phyloP scores from a whole-genome alignment of 2,113 vertebrate species.

The Pleuronectes platessa region DNA sequence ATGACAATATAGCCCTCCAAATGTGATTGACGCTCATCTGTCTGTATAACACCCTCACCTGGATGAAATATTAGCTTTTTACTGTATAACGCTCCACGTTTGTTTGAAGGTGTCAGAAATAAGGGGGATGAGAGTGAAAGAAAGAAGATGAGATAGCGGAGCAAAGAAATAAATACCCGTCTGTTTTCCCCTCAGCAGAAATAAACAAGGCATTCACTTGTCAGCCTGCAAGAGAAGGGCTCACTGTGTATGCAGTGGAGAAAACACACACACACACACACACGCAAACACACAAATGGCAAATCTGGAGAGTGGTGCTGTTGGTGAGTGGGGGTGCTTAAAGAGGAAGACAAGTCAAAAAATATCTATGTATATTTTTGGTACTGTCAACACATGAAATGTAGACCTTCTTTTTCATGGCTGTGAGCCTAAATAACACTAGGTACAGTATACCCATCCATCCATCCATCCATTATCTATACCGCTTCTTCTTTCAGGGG shows the following conservation, averaged over 20 bases:
- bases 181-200: slow-evolving; percentile 73
- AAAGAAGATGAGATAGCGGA: slow-evolving; percentile 32
- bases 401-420: not conserved
- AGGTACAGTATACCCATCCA: not conserved
- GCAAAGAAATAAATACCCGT: slow-evolving; percentile 66
- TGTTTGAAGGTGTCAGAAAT: slow-evolving; percentile 34
- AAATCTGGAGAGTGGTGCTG: slow-evolving; percentile 55
- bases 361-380: slow-evolving; percentile 16
- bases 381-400: slow-evolving; percentile 28
- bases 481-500: not conserved
- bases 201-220: slow-evolving; percentile 80
- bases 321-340: slow-evolving; percentile 17
- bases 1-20: not conserved
- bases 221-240: slow-evolving; percentile 67
- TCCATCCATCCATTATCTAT: not conserved
- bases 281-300: slow-evolving; percentile 29
- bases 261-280: slow-evolving; percentile 34
- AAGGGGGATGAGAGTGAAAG: slow-evolving; percentile 1
- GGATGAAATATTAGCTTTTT: slow-evolving; percentile 44
- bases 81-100: slow-evolving; percentile 5
- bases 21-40: slow-evolving; percentile 25
- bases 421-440: not conserved
- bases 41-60: slow-evolving; percentile 19
- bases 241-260: slow-evolving; percentile 61
- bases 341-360: slow-evolving; percentile 24